A percentile compares a stretch with the other conserved stretches of the same genome.
phyloP scores from a whole-genome alignment of 2,888 invertebrate genomes.

The Colletes collaris region DNA sequence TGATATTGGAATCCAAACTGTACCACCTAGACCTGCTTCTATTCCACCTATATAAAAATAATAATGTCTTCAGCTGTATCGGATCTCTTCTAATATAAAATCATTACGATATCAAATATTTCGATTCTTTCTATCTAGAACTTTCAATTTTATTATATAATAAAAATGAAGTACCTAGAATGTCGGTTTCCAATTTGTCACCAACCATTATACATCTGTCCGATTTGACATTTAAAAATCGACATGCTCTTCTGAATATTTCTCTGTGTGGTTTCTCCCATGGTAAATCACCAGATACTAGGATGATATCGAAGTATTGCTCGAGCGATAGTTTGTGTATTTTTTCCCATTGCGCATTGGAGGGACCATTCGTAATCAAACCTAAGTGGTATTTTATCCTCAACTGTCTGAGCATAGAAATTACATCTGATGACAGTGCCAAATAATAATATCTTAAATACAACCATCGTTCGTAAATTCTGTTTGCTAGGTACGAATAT shows the following conservation, averaged over 20 bases:
- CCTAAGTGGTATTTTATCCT: constrained; percentile 90
- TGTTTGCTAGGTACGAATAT: constrained; percentile 88
- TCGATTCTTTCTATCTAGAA: not conserved
- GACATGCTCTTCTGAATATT: constrained; percentile 93
- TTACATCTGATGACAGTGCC: constrained; percentile 88
- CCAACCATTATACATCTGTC: constrained; percentile 93
- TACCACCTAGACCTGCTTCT: constrained; percentile 90
- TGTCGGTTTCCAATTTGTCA: constrained; percentile 94
- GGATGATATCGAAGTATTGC: constrained; percentile 90
- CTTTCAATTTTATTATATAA: not conserved
- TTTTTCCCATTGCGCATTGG: constrained; percentile 95
- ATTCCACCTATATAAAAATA: constrained; percentile 86
- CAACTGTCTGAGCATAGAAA: constrained; percentile 88
- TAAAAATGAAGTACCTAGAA: constrained; percentile 83
- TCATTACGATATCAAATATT: not conserved
- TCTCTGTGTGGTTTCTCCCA: constrained; percentile 94
- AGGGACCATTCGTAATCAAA: constrained; percentile 94
- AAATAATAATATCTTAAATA: constrained; percentile 91
- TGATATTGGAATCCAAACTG: constrained; percentile 90
- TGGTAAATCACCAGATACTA: constrained; percentile 92
- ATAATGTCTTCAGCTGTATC: not conserved
- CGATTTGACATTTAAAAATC: constrained; percentile 89
- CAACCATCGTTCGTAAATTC: constrained; percentile 91
- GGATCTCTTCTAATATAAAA: not conserved
- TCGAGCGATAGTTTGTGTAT: constrained; percentile 88